Conservation (phyloP, 2,113 vertebrate species). For the Osmerus eperlanus region DNA sequence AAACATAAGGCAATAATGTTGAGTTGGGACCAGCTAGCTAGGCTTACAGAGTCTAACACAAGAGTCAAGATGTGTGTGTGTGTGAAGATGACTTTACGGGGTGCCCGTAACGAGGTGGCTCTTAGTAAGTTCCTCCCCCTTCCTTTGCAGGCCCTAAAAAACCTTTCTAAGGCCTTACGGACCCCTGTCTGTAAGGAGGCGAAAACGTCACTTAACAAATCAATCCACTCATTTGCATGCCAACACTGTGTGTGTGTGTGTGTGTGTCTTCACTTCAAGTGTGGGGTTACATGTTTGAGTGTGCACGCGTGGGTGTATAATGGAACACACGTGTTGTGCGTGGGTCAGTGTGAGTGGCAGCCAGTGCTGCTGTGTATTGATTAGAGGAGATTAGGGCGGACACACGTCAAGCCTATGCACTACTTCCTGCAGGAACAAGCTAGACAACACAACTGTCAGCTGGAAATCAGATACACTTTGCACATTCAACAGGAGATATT, state of each 20-base stretch:
- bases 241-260: slow-evolving; percentile 21
- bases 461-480: slow-evolving; percentile 35
- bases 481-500: not conserved
- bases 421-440: slow-evolving; percentile 30
- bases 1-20: too few relatives aligned
- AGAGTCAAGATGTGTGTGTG: slow-evolving; percentile 59
- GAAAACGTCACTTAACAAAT: slow-evolving; percentile 74
- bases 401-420: slow-evolving; percentile 55
- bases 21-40: too few relatives aligned
- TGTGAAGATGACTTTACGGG: slow-evolving; percentile 60
- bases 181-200: slow-evolving; percentile 62
- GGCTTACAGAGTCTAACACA: too few relatives aligned
- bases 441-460: slow-evolving; percentile 19
- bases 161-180: slow-evolving; percentile 68
- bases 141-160: slow-evolving; percentile 63
- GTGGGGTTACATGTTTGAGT: not conserved
- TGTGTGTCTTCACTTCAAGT: not conserved
- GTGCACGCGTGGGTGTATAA: slow-evolving; percentile 30
- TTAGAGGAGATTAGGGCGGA: slow-evolving; percentile 62
- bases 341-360: slow-evolving; percentile 38
- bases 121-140: slow-evolving; percentile 55
- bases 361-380: slow-evolving; percentile 57
- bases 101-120: slow-evolving; percentile 63
- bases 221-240: slow-evolving; percentile 69
- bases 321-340: slow-evolving; percentile 48